These are phyloP conservation scores for Galeruca laticollis DNA, from an alignment of 2,888 invertebrate species.

Conservation along the genomic window DNA sequence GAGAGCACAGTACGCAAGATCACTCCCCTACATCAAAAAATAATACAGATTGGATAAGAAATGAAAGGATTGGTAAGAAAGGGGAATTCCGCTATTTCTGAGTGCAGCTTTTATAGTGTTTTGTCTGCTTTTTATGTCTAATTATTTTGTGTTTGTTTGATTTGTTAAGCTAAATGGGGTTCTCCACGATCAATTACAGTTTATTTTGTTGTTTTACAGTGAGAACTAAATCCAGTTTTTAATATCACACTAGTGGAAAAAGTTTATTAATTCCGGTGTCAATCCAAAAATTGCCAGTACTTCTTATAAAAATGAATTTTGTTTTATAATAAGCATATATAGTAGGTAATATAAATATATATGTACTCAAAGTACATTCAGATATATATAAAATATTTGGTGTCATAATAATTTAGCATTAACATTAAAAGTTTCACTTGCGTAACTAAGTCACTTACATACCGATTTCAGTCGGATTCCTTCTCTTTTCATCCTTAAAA, in stretches of 20 bases:
- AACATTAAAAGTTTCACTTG: too few relatives aligned
- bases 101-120: conserved; percentile 53
- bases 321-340: too few relatives aligned
- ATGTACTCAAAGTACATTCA: too few relatives aligned
- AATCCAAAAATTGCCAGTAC: background rate
- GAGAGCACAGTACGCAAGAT: conserved; percentile 66
- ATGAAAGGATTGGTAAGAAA: conserved; percentile 92
- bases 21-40: conserved; percentile 66
- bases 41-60: conserved; percentile 86
- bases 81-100: conserved; percentile 95
- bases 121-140: conserved; percentile 47
- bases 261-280: background rate
- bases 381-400: too few relatives aligned
- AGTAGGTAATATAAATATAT: too few relatives aligned
- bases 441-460: too few relatives aligned
- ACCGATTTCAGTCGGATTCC: too few relatives aligned
- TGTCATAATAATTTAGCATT: too few relatives aligned
- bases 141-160: conserved; percentile 44
- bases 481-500: too few relatives aligned
- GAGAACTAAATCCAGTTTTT: background rate
- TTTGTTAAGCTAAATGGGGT: conserved; percentile 22
- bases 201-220: background rate
- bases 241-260: background rate
- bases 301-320: background rate
- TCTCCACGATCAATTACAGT: background rate